Evolutionary conservation across 2,888 invertebrate species (phyloP), one percentile per base, ranked within the genome.

Genomic region (Trissoscelio sp.): DNA sequence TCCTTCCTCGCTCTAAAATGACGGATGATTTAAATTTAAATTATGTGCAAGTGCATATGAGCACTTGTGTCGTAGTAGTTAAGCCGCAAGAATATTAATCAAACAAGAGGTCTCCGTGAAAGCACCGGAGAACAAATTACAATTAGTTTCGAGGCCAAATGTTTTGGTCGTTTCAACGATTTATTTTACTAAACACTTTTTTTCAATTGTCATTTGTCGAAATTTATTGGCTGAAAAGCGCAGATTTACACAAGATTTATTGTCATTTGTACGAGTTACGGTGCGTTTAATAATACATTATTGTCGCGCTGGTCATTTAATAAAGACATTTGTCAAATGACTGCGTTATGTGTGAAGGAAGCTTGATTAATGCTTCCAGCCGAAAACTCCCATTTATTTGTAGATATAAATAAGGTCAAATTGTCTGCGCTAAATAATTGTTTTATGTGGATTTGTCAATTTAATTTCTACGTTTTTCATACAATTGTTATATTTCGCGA

Each of bases 31-130:
- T 83, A 79, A 83, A 83, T 80, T 78, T 83, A 80, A 83, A 78
- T 80, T 83, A 83, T 70, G 78, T 83, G 78, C 77, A 78, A 83
- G 83, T 83, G 83, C 83, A 83, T 83, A 83, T 78, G 83, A 83
- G 80, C 83, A 80, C 80, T 83, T 82, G 82, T 77, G 79, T 77
- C 82, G 79, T 31, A 55, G 67, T 34, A 51, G 75, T 69, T 79
- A 64, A 74, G 60, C 82, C 82, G 69, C 77, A 74, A 77, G 73
- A 39, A 64, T 74, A 83, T 80, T 78, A 83, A 80, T 83, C 78
- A 83, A 83, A 62, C 69, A 39, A 34, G 44, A 70, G 53, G 64
- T 78, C 64, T 73, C n/a, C 53, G 57, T 20, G 73, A 57, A 55
- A 73, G 66, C 66, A 44, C 66, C 16, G 46, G n/a, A 22, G 72